Base-by-base conservation (phyloP, 2,888 invertebrate genomes). In the Nycteola revayana region DNA sequence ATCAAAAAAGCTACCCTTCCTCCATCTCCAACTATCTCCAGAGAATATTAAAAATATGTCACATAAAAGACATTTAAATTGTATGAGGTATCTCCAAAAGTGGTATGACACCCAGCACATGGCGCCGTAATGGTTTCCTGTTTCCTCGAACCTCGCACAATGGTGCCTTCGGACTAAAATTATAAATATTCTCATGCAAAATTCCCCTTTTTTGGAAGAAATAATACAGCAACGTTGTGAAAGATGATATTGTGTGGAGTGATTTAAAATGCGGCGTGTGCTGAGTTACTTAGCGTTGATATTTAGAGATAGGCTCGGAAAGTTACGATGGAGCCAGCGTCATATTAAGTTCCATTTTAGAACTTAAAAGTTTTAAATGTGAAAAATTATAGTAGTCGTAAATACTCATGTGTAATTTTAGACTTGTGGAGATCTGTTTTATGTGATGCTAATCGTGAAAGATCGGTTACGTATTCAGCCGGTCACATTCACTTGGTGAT, bases 61-160 rank as follows among this genome's bases (percentile, higher is more conserved):
- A 36, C 30, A 46, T 35, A 48, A 48, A 48, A 46, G 53, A 63
- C 52, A 56, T 69, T 63, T 55, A 65, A 70, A 61, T 65, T 58
- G 60, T 32, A 49, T 27, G 31, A 48, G 56, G 56, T 67, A 71
- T 69, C 69, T 60, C 77, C 76, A 46, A 79, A 77, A 72, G 68
- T 69, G 68, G 63, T 63, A 60, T 67, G 71, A 73, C 74, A 75
- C 66, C 61, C 60, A 66, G 75, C 80, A 77, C 70, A 75, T 73
- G 76, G 67, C 66, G 68, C 71, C 65, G 65, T 84, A 84, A 85
- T 84, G 85, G 84, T 66, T 85, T 85, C 85, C 85, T 69, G 82
- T 69, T 84, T 81, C 80, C 83, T 79, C 60, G 47, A 65, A 61
- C 66, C 62, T 52, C 48, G 34, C 75, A 78, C 81, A 83, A 82